Percentiles rank a stretch among this genome's conserved stretches.
phyloP scores from a whole-genome alignment of 2,797 vertebrate genomes.

The Sparidentex hasta region DNA sequence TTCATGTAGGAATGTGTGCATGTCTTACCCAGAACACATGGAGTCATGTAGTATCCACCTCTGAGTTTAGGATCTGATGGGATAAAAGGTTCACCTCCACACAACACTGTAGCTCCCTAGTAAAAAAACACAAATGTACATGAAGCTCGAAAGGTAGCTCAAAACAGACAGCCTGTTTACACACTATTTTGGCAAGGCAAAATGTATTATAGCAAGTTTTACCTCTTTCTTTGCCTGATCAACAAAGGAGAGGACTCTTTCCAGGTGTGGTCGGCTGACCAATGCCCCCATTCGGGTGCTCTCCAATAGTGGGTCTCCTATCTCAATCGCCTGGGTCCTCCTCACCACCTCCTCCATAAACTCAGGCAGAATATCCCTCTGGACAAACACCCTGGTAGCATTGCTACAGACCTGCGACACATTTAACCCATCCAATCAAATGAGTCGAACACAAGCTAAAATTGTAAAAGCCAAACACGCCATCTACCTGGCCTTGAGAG shows the following conservation, averaged over 20 bases:
- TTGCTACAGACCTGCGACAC: constrained; percentile 94
- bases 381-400: constrained; percentile 95
- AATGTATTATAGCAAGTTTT: neutral
- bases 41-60: constrained; percentile 94
- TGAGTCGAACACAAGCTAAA: neutral
- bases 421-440: constrained; percentile 10
- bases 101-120: constrained; percentile 93
- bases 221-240: constrained; percentile 92
- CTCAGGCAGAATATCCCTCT: constrained; percentile 87
- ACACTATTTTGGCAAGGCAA: neutral
- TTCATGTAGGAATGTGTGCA: neutral
- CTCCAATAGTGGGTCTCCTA: constrained; percentile 94
- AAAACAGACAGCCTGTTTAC: neutral
- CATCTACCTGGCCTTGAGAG: constrained; percentile 94
- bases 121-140: constrained; percentile 11
- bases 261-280: constrained; percentile 90
- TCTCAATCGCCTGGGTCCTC: constrained; percentile 89
- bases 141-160: neutral
- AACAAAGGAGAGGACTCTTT: constrained; percentile 92
- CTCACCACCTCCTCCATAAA: constrained; percentile 93
- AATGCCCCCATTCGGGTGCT: constrained; percentile 96
- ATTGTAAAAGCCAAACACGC: neutral
- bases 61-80: constrained; percentile 92
- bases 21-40: constrained; percentile 92
- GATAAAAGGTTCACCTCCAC: constrained; percentile 89